Evolutionary conservation across 2,113 vertebrate species (phyloP), one percentile per base, ranked within the genome.

Genomic region (Tetrao urogallus): DNA sequence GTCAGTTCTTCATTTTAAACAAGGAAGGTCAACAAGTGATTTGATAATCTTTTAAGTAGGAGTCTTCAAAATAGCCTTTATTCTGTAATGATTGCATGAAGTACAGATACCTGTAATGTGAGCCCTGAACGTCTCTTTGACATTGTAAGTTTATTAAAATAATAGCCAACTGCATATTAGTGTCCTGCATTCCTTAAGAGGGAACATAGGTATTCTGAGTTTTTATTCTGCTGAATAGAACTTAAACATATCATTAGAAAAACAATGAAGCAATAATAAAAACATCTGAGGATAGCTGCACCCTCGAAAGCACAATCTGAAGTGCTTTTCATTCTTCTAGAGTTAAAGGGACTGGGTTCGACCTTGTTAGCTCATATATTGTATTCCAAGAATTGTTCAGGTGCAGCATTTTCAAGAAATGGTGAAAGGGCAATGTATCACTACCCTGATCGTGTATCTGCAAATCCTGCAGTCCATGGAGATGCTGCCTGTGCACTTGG

Each of bases 201-300:
- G 45, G 66, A 76, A 72, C 25, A 43, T 13, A 76, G 22, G 20
- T 86, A 45, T 81, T 82, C 38, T n/a, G 2, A 86, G 36, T 67
- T 73, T 52, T 57, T 83, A 1, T 40, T 72, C n/a, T 30, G 25
- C 69, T 56, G 57, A 89, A 54, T 6, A 76, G 24, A 43, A 82
- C 84, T 92, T 45, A 42, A 87, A 90, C 75, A 43, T 60, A 75
- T 8, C 7, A 27, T 87, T 72, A 82, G 78, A 82, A 91, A 80
- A 82, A 43, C 28, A 77, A 12, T 38, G 43, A 36, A 92, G 61
- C 17, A 76, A 45, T 21, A 64, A 74, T 82, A 50, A 74, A 86
- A 86, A 66, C 69, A 78, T 19, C 42, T 74, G 25, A 21, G 7
- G 4, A 11, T 58, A 79, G 61, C 30, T 78, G 25, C 9, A 43